A percentile compares a stretch with the other conserved stretches of the same genome.
Conservation (phyloP, 2,113 vertebrate species). For the Panurus biarmicus region DNA sequence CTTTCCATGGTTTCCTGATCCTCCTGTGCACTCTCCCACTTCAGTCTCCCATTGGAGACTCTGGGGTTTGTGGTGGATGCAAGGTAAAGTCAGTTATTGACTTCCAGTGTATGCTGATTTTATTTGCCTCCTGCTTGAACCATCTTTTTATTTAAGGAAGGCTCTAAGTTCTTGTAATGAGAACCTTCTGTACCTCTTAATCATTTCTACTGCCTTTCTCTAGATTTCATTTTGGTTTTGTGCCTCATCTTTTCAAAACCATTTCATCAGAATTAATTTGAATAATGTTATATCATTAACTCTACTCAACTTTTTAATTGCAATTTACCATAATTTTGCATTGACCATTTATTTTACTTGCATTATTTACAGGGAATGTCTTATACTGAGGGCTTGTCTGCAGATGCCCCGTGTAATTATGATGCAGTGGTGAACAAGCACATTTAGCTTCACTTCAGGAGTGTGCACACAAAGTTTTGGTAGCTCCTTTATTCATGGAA, state of each 20-base stretch:
- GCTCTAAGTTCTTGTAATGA: background rate
- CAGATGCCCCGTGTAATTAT: accelerated
- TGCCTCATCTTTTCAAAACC: background rate
- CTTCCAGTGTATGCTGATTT: background rate
- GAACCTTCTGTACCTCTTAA: background rate
- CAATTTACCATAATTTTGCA: background rate
- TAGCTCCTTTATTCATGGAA: background rate
- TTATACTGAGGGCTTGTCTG: background rate
- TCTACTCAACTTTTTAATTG: background rate
- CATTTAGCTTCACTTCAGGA: background rate
- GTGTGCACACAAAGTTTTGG: background rate
- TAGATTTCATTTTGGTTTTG: background rate
- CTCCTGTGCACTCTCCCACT: background rate
- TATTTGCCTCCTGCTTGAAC: background rate
- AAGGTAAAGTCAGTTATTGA: background rate
- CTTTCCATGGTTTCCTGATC: background rate
- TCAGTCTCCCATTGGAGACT: background rate
- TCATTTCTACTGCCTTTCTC: background rate
- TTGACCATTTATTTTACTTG: background rate
- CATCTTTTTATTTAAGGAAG: background rate
- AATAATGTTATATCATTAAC: background rate
- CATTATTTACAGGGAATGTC: background rate
- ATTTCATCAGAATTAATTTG: background rate
- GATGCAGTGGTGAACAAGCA: background rate
- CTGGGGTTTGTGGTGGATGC: background rate